Conservation (phyloP, 2,888 invertebrate genomes). For the Busseola fusca region DNA sequence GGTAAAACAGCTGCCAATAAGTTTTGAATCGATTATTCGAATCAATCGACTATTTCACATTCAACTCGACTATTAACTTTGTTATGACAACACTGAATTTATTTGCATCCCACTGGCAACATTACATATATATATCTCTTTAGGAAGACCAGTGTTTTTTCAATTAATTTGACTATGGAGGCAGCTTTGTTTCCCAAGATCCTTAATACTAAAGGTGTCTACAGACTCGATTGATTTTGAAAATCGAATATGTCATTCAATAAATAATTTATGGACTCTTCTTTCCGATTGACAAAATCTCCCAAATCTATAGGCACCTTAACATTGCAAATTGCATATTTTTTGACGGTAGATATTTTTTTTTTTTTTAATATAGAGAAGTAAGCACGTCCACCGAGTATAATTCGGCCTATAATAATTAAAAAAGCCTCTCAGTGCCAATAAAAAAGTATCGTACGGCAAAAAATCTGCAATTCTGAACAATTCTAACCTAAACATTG, state of each 20-base stretch:
- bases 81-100: conserved; percentile 19
- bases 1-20: conserved; percentile 7
- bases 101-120: conserved; percentile 25
- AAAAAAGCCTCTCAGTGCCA: conserved; percentile 48
- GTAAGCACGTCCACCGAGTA: conserved; percentile 32
- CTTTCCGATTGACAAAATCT: background rate
- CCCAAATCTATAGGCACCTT: conserved; percentile 13
- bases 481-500: conserved; percentile 14
- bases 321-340: conserved; percentile 24
- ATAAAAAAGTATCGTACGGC: background rate
- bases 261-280: background rate
- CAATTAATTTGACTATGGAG: conserved; percentile 39
- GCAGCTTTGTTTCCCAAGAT: conserved; percentile 56
- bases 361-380: conserved; percentile 14
- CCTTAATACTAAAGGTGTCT: conserved; percentile 29
- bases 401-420: conserved; percentile 43
- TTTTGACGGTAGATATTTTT: background rate
- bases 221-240: conserved; percentile 16
- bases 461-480: conserved; percentile 40
- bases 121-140: conserved; percentile 15
- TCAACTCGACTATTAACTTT: conserved; percentile 23
- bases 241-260: background rate
- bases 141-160: conserved; percentile 31
- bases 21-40: background rate
- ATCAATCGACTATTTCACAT: conserved; percentile 24